Conservation (phyloP, 1,140 invertebrate species). For the Caenorhabditis briggsae region DNA sequence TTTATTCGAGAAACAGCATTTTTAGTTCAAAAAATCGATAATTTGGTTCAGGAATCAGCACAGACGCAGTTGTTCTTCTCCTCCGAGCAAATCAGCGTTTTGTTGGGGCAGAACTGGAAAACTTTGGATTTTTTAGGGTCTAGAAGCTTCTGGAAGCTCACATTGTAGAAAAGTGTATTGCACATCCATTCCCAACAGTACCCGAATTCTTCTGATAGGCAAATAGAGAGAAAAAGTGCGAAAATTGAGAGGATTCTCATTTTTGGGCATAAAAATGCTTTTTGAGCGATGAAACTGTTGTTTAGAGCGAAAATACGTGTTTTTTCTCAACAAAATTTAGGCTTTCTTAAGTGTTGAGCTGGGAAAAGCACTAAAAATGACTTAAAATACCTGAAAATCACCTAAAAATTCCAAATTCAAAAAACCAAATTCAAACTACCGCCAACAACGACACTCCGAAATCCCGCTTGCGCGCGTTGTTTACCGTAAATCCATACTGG, state of each 20-base stretch:
- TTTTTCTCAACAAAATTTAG: too few relatives aligned
- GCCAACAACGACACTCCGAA: conserved; percentile 24
- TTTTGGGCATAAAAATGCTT: neutral
- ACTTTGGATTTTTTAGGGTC: too few relatives aligned
- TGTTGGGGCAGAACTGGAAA: conserved; percentile 24
- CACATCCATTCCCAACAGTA: conserved; percentile 12
- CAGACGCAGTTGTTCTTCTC: conserved; percentile 2
- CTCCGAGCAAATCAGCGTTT: conserved; percentile 2
- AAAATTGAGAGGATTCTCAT: neutral
- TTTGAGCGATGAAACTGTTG: too few relatives aligned
- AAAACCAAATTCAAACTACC: neutral
- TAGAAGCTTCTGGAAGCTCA: neutral
- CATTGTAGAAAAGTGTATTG: conserved; percentile 14
- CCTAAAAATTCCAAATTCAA: too few relatives aligned
- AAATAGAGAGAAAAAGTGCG: neutral
- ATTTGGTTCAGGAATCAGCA: neutral
- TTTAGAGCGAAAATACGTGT: too few relatives aligned
- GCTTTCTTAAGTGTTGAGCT: too few relatives aligned
- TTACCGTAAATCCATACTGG: conserved; percentile 4
- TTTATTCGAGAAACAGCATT: neutral
- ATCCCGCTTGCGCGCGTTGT: neutral
- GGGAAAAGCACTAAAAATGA: too few relatives aligned
- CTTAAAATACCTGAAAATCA: too few relatives aligned
- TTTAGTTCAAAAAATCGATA: neutral
- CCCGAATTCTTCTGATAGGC: neutral